phyloP scores from a whole-genome alignment of 2,113 vertebrate genomes.

The Lota lota region DNA sequence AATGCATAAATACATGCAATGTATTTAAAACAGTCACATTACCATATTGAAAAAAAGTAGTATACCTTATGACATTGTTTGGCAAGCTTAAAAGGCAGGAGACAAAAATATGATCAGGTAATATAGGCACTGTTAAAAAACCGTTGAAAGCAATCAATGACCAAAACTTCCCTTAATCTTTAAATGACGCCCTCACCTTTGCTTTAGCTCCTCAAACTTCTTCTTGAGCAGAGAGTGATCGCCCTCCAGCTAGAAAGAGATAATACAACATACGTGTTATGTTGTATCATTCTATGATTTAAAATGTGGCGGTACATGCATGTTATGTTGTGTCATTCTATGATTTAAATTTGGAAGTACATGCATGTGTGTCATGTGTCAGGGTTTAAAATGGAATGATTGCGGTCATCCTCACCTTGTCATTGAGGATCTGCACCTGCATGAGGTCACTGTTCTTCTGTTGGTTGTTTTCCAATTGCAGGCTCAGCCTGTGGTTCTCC shows the following conservation, averaged over 20 bases:
- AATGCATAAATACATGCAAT: too few relatives aligned
- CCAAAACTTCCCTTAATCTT: background rate
- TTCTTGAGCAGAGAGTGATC: conserved; percentile 87
- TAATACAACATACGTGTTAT: background rate
- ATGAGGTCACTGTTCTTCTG: conserved; percentile 77
- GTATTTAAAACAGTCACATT: too few relatives aligned
- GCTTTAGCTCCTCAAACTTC: conserved; percentile 89
- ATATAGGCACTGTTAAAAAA: conserved; percentile 44
- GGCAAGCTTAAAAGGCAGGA: conserved; percentile 85
- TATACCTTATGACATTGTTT: conserved; percentile 88
- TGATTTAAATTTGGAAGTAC: too few relatives aligned
- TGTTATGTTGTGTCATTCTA: too few relatives aligned
- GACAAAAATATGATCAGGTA: conserved; percentile 49
- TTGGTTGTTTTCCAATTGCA: conserved; percentile 79
- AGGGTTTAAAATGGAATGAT: too few relatives aligned
- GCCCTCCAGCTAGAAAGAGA: conserved; percentile 80
- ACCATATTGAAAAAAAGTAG: background rate
- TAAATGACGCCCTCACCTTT: conserved; percentile 80
- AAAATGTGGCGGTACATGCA: too few relatives aligned
- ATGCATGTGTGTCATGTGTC: too few relatives aligned
- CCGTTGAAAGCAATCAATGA: background rate
- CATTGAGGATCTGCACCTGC: conserved; percentile 72
- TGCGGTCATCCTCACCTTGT: too few relatives aligned
- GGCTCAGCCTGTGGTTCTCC: conserved; percentile 84
- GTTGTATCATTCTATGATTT: too few relatives aligned